Conservation (phyloP, 2,888 invertebrate genomes). For the Pristionchus maxplancki region DNA sequence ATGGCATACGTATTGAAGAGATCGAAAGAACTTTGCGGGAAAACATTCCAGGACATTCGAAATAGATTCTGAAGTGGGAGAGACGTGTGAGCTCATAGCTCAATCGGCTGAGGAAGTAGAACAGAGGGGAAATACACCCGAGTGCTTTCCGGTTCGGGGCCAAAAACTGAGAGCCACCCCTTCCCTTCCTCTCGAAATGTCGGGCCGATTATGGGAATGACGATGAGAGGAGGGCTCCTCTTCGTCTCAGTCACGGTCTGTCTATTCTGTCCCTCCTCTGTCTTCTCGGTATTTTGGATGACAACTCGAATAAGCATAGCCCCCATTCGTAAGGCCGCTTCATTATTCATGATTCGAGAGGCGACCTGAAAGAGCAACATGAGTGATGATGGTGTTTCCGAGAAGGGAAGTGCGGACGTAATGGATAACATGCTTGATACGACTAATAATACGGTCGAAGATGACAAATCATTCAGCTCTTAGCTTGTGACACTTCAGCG, state of each 20-base stretch:
- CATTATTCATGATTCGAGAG: slow-evolving; percentile 8
- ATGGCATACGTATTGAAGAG: not conserved
- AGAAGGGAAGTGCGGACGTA: not conserved
- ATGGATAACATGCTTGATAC: not conserved
- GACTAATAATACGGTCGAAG: too few relatives aligned
- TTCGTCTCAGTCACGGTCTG: not conserved
- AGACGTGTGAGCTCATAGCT: too few relatives aligned
- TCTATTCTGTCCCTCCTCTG: not conserved
- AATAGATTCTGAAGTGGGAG: not conserved
- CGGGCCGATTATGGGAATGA: not conserved
- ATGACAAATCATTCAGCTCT: too few relatives aligned
- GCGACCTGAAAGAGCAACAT: not conserved
- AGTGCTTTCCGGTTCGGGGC: not conserved
- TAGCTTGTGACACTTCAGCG: too few relatives aligned
- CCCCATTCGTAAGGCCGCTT: not conserved
- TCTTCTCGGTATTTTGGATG: not conserved
- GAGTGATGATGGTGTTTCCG: not conserved
- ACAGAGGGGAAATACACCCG: not conserved
- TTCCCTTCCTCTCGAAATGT: not conserved
- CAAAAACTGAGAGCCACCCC: not conserved
- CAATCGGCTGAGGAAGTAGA: not conserved
- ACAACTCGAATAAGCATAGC: not conserved
- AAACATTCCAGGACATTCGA: not conserved
- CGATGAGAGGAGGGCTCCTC: not conserved
- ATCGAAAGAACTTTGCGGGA: not conserved